These are phyloP conservation scores for Buphagus erythrorhynchus DNA, from an alignment of 2,797 vertebrate genomes.

Conservation along the genomic window DNA sequence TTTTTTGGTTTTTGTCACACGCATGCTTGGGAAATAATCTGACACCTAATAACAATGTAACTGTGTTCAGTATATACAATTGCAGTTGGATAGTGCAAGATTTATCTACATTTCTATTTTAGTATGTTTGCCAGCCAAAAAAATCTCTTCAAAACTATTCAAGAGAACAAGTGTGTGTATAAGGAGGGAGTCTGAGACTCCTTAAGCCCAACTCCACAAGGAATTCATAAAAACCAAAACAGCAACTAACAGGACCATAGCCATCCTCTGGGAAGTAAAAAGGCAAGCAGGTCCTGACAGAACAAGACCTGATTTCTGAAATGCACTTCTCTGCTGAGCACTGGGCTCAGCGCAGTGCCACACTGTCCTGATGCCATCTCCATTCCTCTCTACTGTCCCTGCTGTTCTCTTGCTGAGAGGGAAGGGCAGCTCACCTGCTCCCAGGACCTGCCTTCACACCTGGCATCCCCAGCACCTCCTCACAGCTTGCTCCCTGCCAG, in stretches of 20 bases:
- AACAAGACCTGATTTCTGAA: neutral
- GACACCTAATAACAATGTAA: neutral
- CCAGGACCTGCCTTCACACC: neutral
- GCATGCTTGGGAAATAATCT: neutral
- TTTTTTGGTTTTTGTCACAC: neutral
- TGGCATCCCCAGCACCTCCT: neutral
- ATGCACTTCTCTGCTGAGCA: neutral
- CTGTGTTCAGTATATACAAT: neutral
- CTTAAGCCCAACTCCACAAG: neutral
- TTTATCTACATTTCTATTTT: neutral
- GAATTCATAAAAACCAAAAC: neutral
- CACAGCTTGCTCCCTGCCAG: neutral
- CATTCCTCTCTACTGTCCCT: neutral
- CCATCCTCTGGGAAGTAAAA: neutral
- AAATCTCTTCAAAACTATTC: neutral
- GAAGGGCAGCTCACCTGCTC: neutral
- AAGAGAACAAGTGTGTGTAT: neutral
- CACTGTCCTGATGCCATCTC: rapidly evolving
- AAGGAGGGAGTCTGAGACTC: neutral
- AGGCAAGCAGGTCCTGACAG: neutral
- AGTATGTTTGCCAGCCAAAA: neutral
- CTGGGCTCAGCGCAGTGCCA: neutral
- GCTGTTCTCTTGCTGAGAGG: neutral
- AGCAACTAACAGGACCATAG: neutral
- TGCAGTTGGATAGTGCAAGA: neutral